A percentile compares a stretch with the other conserved stretches of the same genome.
phyloP scores from a whole-genome alignment of 2,797 vertebrate genomes.

The Bradypus variegatus region DNA sequence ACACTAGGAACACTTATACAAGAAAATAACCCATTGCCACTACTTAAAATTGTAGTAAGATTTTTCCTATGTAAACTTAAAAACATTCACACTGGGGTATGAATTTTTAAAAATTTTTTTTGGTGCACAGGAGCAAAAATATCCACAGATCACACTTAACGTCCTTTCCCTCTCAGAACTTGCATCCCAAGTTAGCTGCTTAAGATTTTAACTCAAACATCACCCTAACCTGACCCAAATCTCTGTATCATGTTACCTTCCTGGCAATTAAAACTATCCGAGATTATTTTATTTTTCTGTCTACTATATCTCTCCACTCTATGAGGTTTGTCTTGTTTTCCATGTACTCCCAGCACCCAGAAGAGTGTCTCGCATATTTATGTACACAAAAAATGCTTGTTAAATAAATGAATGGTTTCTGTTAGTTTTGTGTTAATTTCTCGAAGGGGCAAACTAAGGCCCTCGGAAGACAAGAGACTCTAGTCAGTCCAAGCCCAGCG shows the following conservation, averaged over 20 bases:
- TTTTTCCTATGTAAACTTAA: neutral
- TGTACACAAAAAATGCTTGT: neutral
- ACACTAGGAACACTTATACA: neutral
- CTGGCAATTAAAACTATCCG: neutral
- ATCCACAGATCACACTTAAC: too few species aligned
- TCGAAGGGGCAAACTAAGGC: neutral
- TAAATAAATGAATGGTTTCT: neutral
- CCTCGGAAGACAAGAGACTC: neutral
- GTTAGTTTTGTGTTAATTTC: neutral
- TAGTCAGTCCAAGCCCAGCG: neutral
- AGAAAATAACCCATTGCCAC: neutral
- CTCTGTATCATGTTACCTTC: neutral
- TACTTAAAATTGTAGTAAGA: neutral
- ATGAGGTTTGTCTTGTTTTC: neutral
- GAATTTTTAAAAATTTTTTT: neutral
- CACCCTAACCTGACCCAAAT: neutral
- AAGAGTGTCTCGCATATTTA: neutral
- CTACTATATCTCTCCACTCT: neutral
- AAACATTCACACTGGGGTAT: neutral
- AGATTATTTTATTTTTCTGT: neutral
- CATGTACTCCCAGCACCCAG: neutral
- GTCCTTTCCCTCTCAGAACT: neutral
- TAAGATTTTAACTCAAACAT: neutral
- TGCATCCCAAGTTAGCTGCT: neutral
- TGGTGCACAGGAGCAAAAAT: neutral